Base-by-base conservation (phyloP, 2,797 vertebrate genomes). In the Phalanger gymnotis region DNA sequence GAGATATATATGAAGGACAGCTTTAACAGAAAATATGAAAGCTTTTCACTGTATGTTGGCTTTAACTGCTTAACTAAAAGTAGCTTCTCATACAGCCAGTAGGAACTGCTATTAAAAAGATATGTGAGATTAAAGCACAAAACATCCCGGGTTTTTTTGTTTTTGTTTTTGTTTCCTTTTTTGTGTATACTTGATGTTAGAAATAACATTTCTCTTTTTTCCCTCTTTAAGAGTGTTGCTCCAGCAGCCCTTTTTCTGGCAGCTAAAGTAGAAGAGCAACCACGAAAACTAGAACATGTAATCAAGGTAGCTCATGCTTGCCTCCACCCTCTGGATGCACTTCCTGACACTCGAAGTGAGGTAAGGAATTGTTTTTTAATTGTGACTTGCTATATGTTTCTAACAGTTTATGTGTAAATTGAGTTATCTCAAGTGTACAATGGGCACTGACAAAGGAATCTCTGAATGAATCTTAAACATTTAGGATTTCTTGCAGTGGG, bases 251-350 rank as follows among this genome's bases (percentile, higher is more conserved):
- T 99, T 30, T 99, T 99, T 98, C 98, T 99, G 61, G 99, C 99
- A 92, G 99, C 99, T 19, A 99, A 99, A 98, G 99, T 99, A 40
- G 99, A 99, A 96, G 99, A 99, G 97, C 99, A 99, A 98, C 99
- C 99, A 51, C 98, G 99, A 51, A 99, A 99, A 97, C 98, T 99
- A 98, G 99, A 99, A 58, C 99, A 99, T 0, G 99, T 99, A 13
- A 99, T 99, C 98, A 99, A 99, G 97, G 99, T 99, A 96, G 99
- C 99, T 40, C 99, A 99, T 30, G 98, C 99, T 56, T 99, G 99
- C 96, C 99, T 99, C 91, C 99, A 99, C 94, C 99, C 99, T 54
- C 99, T 99, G 98, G 99, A 99, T 0, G 99, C 99, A 2, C 99
- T 99, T 81, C 99, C 99, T 30, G 99, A 99, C 95, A 98, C 99